These are phyloP conservation scores for Pimephales promelas DNA, from an alignment of 2,113 vertebrate species.

Conservation along the genomic window DNA sequence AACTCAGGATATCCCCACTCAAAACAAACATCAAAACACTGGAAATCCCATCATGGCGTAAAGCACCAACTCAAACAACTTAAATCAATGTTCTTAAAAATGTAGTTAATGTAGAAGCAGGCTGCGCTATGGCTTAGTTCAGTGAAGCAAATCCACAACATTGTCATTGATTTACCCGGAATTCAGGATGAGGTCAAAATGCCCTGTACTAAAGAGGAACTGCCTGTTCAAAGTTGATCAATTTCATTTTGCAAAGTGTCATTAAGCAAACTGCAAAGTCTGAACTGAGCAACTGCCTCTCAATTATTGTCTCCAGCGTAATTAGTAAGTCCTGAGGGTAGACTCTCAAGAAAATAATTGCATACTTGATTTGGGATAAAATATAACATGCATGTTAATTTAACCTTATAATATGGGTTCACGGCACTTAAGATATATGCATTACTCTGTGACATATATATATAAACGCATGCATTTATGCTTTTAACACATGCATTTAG, in stretches of 20 bases:
- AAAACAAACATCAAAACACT: conserved; percentile 16
- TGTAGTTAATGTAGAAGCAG: not conserved
- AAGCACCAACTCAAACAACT: not conserved
- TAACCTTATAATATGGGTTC: conserved; percentile 18
- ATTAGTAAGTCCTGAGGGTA: conserved; percentile 16
- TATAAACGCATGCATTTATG: too few species aligned
- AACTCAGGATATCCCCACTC: conserved; percentile 1
- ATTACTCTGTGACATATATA: too few species aligned
- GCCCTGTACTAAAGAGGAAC: not conserved
- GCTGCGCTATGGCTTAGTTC: not conserved
- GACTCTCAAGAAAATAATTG: conserved; percentile 25
- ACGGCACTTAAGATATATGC: not conserved
- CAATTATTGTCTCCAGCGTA: conserved; percentile 14
- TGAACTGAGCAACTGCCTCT: conserved; percentile 33
- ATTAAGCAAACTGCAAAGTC: conserved; percentile 29
- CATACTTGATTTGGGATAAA: conserved; percentile 30
- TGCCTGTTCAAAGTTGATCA: not conserved
- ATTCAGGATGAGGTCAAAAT: not conserved
- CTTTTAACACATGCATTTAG: too few species aligned
- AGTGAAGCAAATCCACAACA: not conserved
- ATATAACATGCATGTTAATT: conserved; percentile 18
- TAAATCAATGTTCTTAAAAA: not conserved
- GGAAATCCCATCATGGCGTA: not conserved
- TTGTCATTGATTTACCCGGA: conserved; percentile 13
- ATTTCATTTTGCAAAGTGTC: not conserved